These are phyloP conservation scores for Eublepharis macularius DNA, from an alignment of 2,113 vertebrate species.

Conservation along the genomic window DNA sequence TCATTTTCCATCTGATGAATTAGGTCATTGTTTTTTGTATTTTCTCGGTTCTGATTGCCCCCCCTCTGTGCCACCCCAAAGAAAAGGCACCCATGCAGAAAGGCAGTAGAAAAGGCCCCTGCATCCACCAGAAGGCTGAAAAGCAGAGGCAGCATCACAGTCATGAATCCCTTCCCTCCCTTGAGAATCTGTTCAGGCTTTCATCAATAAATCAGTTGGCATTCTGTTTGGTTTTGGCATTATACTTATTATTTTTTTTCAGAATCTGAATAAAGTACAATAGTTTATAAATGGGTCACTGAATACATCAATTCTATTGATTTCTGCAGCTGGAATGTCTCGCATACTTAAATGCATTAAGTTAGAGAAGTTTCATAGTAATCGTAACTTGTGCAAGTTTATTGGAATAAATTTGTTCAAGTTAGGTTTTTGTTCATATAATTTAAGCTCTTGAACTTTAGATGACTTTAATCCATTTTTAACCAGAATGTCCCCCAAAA, in stretches of 20 bases:
- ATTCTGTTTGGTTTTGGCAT: not conserved
- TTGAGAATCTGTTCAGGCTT: not conserved
- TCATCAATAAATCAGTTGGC: constrained; percentile 8
- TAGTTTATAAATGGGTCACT: fast-evolving
- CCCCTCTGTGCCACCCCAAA: not conserved
- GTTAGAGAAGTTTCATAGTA: not conserved
- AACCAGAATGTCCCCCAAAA: not conserved
- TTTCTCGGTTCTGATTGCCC: not conserved
- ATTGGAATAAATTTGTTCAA: not conserved
- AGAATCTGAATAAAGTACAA: fast-evolving
- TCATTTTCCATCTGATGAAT: not conserved
- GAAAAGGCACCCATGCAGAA: not conserved
- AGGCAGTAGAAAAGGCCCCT: not conserved
- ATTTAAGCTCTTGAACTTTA: not conserved
- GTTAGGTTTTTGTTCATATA: not conserved
- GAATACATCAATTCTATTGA: not conserved
- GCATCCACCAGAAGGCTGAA: not conserved
- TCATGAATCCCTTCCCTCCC: not conserved
- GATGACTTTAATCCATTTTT: not conserved
- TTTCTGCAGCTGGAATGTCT: constrained; percentile 4
- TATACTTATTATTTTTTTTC: not conserved
- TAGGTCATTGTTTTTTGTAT: not conserved
- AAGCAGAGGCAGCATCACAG: not conserved
- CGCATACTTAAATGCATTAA: not conserved
- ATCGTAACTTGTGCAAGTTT: not conserved